Conservation (phyloP, 2,113 vertebrate species). For the Ovibos moschatus region DNA sequence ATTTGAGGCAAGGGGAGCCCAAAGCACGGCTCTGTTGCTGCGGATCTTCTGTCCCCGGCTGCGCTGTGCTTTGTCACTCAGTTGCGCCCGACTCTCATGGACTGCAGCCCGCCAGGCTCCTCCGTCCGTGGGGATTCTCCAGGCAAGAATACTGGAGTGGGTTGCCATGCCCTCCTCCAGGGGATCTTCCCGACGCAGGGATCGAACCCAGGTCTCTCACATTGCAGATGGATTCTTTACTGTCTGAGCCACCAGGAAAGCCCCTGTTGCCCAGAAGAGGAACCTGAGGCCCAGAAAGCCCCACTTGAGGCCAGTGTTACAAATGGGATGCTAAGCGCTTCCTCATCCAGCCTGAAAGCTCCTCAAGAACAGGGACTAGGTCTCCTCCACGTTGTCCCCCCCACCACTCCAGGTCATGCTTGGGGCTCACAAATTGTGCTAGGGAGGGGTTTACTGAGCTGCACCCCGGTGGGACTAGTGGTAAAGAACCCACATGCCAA, state of each 20-base stretch:
- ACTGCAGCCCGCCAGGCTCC: rapidly evolving
- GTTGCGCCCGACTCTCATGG: not conserved
- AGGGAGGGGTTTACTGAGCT: not conserved
- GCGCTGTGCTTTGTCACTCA: not conserved
- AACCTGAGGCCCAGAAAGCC: not conserved
- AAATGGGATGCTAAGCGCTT: not conserved
- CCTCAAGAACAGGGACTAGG: not conserved
- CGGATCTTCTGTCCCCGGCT: not conserved
- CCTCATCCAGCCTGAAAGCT: not conserved
- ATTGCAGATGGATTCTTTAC: not conserved
- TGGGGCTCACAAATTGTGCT: not conserved
- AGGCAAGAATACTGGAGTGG: not conserved
- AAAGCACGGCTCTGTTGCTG: not conserved
- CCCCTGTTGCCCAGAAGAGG: not conserved
- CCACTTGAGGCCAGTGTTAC: not conserved
- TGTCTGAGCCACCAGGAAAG: not conserved
- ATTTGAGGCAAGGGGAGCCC: not conserved
- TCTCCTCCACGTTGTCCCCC: no score
- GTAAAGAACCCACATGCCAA: not conserved
- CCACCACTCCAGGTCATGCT: not conserved
- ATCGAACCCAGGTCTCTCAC: not conserved
- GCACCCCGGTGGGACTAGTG: rapidly evolving
- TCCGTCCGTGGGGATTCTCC: not conserved
- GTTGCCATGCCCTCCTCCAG: not conserved
- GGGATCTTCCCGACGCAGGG: not conserved